Percentiles rank a stretch among this genome's conserved stretches.
Conservation (phyloP, 1,140 invertebrate genomes). For the Bombus picipes region DNA sequence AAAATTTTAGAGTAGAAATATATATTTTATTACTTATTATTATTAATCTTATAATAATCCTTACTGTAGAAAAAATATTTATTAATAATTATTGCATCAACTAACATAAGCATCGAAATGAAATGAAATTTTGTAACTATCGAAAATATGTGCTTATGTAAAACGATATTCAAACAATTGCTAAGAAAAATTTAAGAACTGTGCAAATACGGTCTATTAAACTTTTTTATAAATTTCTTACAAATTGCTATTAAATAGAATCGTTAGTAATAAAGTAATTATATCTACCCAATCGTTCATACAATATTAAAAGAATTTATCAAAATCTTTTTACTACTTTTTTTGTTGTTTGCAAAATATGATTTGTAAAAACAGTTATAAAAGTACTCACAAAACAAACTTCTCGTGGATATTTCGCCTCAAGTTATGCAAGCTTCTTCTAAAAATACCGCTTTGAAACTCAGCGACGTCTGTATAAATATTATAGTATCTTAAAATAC, state of each 20-base stretch:
- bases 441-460: neutral
- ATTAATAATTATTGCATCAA: neutral
- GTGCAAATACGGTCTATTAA: too few species aligned
- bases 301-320: neutral
- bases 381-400: neutral
- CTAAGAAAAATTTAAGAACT: too few species aligned
- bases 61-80: neutral
- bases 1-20: neutral
- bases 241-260: neutral
- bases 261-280: neutral
- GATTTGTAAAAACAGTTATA: neutral
- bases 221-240: neutral
- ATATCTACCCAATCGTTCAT: neutral
- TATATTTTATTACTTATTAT: neutral
- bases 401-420: neutral
- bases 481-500: neutral
- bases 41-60: neutral
- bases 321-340: neutral
- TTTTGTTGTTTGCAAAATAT: neutral
- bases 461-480: neutral
- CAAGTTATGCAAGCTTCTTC: too few species aligned
- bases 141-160: too few species aligned
- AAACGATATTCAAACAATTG: too few species aligned
- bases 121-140: too few species aligned
- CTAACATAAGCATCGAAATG: too few species aligned